Evolutionary conservation across 30 jellyfish, hydroid and myxozoan species (phyloP).

Genomic region (Catostylus mosaicus): DNA sequence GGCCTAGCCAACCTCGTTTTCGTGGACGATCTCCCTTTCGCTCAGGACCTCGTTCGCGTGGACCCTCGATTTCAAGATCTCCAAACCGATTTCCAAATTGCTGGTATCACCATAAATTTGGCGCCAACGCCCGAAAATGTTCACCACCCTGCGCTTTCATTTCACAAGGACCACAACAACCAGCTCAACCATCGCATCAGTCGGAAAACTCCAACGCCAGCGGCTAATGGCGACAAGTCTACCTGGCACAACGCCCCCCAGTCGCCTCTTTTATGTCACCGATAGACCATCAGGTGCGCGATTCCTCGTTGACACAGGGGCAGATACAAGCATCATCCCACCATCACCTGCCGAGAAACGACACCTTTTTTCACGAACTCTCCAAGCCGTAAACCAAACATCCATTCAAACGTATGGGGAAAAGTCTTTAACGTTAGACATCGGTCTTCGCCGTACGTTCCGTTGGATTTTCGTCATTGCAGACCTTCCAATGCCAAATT

Average conservation of each 20-base stretch:
- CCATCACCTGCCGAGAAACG: neutral
- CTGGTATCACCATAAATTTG: constrained; percentile 10
- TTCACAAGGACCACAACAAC: too few species aligned
- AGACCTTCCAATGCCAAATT: too few species aligned
- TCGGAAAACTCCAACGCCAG: constrained; percentile 62
- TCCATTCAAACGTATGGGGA: constrained; percentile 11
- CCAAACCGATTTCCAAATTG: neutral
- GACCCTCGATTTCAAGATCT: neutral
- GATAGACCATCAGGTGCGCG: neutral
- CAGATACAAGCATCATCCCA: constrained; percentile 16
- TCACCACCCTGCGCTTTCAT: constrained; percentile 43
- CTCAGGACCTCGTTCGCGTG: neutral
- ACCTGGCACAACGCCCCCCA: constrained; percentile 5
- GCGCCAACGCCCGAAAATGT: constrained; percentile 22
- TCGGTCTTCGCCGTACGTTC: too few species aligned
- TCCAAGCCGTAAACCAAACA: constrained; percentile 25
- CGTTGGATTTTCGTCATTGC: constrained; percentile 28
- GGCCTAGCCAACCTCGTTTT: neutral
- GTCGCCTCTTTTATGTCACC: too few species aligned
- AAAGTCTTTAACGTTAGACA: neutral
- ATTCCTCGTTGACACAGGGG: neutral
- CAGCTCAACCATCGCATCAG: neutral
- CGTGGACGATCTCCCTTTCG: constrained; percentile 4
- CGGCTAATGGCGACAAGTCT: constrained; percentile 33
- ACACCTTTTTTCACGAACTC: neutral